A percentile compares a stretch with the other conserved stretches of the same genome.
Conservation (phyloP, 2,113 vertebrate genomes). For the Oncorhynchus kisutch region DNA sequence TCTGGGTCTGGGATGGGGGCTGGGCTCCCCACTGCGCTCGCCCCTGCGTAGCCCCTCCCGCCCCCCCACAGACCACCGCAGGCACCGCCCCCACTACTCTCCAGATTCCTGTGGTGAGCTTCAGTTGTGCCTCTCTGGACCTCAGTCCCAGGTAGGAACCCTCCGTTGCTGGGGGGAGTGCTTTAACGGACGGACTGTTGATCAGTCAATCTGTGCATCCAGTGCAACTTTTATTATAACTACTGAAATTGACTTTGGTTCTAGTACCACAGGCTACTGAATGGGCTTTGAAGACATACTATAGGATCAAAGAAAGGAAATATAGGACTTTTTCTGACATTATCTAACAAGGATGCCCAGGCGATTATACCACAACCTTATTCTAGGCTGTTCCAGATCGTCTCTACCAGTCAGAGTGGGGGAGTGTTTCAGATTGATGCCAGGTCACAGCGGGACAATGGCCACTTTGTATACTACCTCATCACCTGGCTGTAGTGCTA, state of each 20-base stretch:
- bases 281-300: no score
- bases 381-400: no score
- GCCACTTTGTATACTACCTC: background rate
- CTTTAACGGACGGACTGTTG: background rate
- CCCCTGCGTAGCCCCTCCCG: slow-evolving; percentile 63
- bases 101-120: slow-evolving; percentile 74
- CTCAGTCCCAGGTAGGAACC: slow-evolving; percentile 74
- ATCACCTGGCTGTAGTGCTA: background rate
- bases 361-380: no score
- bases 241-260: background rate
- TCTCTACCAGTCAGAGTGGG: no score
- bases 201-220: no score
- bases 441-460: background rate
- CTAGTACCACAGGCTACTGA: no score
- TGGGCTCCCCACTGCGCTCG: slow-evolving; percentile 70
- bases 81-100: slow-evolving; percentile 65
- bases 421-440: background rate
- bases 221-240: background rate
- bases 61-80: slow-evolving; percentile 56
- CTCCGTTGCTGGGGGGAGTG: no score
- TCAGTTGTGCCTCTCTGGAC: slow-evolving; percentile 68
- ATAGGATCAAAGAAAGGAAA: no score
- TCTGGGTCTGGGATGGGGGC: slow-evolving; percentile 59
- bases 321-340: no score
- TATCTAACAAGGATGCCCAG: no score